A percentile compares a stretch with the other conserved stretches of the same genome.
phyloP scores from a whole-genome alignment of 1,140 invertebrate species.

The Battus philenor region DNA sequence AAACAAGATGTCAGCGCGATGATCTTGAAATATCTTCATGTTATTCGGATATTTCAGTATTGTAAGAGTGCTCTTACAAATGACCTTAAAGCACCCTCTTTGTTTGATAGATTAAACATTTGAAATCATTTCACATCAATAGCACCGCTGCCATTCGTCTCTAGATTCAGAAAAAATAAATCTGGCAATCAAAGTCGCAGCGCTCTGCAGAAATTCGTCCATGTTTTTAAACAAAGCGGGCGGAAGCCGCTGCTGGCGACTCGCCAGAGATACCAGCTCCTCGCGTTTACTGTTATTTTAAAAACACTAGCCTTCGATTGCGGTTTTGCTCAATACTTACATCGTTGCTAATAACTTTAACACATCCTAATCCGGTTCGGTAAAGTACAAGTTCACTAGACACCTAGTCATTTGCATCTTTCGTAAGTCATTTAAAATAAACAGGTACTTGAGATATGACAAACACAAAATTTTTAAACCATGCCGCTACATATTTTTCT shows the following conservation, averaged over 20 bases:
- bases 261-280: slow-evolving; percentile 8
- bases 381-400: no score
- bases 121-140: slow-evolving; percentile 12
- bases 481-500: no score
- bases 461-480: no score
- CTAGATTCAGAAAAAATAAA: slow-evolving; percentile 16
- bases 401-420: no score
- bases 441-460: no score
- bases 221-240: slow-evolving; percentile 21
- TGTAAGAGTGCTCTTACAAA: slow-evolving; percentile 6
- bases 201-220: slow-evolving; percentile 10
- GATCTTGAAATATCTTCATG: slow-evolving; percentile 5
- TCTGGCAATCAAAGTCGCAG: slow-evolving; percentile 14
- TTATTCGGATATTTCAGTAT: neutral
- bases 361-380: no score
- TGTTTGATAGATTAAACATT: slow-evolving; percentile 9
- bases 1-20: slow-evolving; percentile 1
- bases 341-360: no score
- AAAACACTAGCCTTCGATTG: slow-evolving; percentile 17
- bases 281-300: slow-evolving; percentile 18
- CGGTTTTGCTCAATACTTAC: slow-evolving; percentile 14
- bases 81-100: slow-evolving; percentile 1
- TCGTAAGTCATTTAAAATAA: no score
- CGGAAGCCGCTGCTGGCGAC: slow-evolving; percentile 19
- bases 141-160: slow-evolving; percentile 12